Evolutionary conservation across 1,140 invertebrate genomes (phyloP), one percentile per base, ranked within the genome.

Genomic region (Drosophila seguyi): DNA sequence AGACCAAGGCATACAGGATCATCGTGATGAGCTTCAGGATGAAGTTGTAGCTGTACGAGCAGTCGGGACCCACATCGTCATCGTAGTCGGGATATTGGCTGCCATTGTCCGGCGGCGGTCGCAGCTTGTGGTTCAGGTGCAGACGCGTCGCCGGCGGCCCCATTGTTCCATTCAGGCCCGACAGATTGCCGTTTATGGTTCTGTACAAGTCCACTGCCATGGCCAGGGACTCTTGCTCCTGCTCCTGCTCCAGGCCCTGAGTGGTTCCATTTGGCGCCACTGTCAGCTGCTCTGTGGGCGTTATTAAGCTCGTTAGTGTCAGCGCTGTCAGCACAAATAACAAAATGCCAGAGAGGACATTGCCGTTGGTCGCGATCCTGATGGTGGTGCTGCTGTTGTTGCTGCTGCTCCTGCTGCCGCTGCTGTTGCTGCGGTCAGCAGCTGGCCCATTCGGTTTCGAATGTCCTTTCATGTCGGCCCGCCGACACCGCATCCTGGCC

Each of bases 1-100:
- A 99, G 1, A 99, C 97, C 6, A 98, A 93, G 0, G 95, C 95
- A 81, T 97, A 97, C 16, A 98, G 93, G 13, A 97, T 94, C 81
- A 94, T 94, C 0, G 94, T 94, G 29, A 94, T 93, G 16, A 94
- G 82, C 77, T 93, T 93, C 16, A 94, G 93, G 0, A 93, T 91
- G 2, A 94, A 93, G 67, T 94, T 90, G 75, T 94, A 93, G 31
- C 93, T 92, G 18, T 61, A 55, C 55, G 93, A 93, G 36, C 93
- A 94, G 45, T 93, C 94, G 11, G 48, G 48, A 3, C 27, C 60
- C 27, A 5, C 41, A n/a, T 81, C 67, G 14, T 62, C 67, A 4
- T 57, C 81, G 22, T 75, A 86, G 11, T 77, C 77, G 34, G 55
- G 20, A 31, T 81, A 83, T 16, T 75, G 58, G 36, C 68, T 76